phyloP scores from a whole-genome alignment of 2,888 invertebrate species.

The Syrista parreyssii region DNA sequence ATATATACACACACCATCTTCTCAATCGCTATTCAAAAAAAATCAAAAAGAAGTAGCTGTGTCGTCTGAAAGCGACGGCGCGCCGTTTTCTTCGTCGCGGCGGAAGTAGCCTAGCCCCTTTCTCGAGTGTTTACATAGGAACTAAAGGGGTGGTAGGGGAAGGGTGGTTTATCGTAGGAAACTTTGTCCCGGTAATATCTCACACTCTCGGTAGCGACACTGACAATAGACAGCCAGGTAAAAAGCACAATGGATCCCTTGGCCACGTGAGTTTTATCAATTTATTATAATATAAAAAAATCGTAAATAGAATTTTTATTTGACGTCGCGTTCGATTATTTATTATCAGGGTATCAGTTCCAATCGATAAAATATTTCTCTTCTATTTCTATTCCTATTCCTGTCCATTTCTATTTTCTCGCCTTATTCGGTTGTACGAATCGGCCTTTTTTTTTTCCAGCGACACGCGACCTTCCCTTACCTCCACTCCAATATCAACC shows the following conservation, averaged over 20 bases:
- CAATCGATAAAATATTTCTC: neutral
- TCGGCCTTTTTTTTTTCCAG: neutral
- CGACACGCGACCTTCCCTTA: neutral
- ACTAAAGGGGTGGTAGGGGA: neutral
- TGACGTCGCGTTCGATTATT: neutral
- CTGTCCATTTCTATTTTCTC: neutral
- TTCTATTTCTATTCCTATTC: neutral
- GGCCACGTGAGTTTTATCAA: neutral
- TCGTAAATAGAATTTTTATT: neutral
- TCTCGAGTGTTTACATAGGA: neutral
- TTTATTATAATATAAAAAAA: neutral
- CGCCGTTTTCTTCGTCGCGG: neutral
- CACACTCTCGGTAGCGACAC: neutral
- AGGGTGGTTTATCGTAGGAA: neutral
- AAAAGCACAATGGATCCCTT: neutral
- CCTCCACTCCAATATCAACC: neutral
- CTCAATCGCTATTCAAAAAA: neutral
- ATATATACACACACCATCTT: neutral
- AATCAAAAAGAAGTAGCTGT: neutral
- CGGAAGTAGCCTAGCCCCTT: neutral
- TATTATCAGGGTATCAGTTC: neutral
- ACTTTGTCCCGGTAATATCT: neutral
- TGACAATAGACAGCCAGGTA: neutral
- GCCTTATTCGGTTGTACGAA: neutral
- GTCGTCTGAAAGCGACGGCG: neutral